Conservation (phyloP, 23 tunicate genomes). For the Aplidium turbinatum region DNA sequence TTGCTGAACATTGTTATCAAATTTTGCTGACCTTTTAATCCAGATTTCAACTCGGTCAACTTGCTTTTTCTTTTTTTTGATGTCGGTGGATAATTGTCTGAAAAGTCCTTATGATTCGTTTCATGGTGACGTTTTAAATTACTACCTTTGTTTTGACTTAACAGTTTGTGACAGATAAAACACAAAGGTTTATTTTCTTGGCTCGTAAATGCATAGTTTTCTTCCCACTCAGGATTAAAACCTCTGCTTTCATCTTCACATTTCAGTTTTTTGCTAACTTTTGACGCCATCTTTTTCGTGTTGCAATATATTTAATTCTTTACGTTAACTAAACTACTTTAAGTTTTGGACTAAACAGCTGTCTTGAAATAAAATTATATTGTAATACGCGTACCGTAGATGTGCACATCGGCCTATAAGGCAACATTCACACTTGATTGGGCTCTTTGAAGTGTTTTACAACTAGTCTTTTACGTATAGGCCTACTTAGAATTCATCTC, state of each 20-base stretch:
- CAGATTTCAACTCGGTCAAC: constrained; percentile 39
- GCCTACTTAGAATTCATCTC: too few relatives aligned
- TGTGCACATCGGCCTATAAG: too few relatives aligned
- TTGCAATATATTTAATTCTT: neutral
- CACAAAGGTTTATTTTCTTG: constrained; percentile 41
- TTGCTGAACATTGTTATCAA: constrained; percentile 21
- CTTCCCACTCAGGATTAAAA: constrained; percentile 28
- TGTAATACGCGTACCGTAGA: neutral
- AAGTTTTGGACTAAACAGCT: neutral
- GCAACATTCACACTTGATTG: too few relatives aligned
- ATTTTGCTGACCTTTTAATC: constrained; percentile 28
- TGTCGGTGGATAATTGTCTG: constrained; percentile 39
- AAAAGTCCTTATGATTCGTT: constrained; percentile 43
- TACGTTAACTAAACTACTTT: neutral
- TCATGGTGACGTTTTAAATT: constrained; percentile 40
- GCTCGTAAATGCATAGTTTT: constrained; percentile 35
- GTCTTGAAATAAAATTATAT: neutral
- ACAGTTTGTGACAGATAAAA: constrained; percentile 8
- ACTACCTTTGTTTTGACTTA: constrained; percentile 19
- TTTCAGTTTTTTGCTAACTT: constrained; percentile 22
- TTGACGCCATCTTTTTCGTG: constrained; percentile 27
- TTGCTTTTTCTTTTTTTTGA: constrained; percentile 35
- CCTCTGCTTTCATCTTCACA: constrained; percentile 35
- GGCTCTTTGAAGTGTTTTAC: too few relatives aligned
- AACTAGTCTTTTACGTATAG: too few relatives aligned